Conservation (phyloP, 2,888 invertebrate species). For the Drosophila kambysellisi region DNA sequence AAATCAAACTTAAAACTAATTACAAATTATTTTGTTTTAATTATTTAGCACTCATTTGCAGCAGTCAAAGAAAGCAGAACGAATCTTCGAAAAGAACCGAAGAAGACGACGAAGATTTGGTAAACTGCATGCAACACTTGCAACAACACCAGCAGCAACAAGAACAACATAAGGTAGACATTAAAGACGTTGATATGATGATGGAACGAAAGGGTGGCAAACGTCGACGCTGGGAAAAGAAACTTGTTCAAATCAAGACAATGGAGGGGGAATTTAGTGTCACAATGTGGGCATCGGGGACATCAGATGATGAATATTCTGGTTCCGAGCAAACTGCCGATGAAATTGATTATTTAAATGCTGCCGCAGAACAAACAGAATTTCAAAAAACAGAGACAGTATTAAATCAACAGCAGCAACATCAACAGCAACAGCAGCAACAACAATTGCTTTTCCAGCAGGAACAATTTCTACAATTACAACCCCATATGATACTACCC, state of each 20-base stretch:
- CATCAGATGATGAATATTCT: constrained; percentile 94
- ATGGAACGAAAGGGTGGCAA: constrained; percentile 82
- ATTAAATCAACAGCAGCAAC: constrained; percentile 44
- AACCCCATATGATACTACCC: constrained; percentile 41
- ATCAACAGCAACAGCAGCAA: constrained; percentile 33
- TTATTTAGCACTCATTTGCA: neutral
- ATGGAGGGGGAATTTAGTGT: constrained; percentile 99
- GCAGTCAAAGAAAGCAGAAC: constrained; percentile 33
- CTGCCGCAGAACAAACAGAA: constrained; percentile 10
- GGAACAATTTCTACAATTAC: constrained; percentile 46
- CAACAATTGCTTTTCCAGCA: constrained; percentile 64
- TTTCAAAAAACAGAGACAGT: constrained; percentile 29
- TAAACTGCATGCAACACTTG: constrained; percentile 47
- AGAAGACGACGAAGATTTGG: constrained; percentile 21
- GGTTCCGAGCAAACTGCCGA: constrained; percentile 97
- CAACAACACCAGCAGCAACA: constrained; percentile 8
- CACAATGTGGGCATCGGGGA: constrained; percentile 98
- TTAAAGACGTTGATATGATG: constrained; percentile 4
- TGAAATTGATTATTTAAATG: constrained; percentile 57
- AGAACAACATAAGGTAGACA: neutral
- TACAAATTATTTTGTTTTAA: neutral
- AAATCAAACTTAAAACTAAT: neutral
- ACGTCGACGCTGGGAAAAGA: constrained; percentile 97
- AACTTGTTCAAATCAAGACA: constrained; percentile 98
- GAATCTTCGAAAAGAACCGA: neutral